Percentiles rank a stretch among this genome's conserved stretches.
Evolutionary conservation across 2,797 vertebrate genomes (phyloP).

Genomic region (Poecilia gillii): DNA sequence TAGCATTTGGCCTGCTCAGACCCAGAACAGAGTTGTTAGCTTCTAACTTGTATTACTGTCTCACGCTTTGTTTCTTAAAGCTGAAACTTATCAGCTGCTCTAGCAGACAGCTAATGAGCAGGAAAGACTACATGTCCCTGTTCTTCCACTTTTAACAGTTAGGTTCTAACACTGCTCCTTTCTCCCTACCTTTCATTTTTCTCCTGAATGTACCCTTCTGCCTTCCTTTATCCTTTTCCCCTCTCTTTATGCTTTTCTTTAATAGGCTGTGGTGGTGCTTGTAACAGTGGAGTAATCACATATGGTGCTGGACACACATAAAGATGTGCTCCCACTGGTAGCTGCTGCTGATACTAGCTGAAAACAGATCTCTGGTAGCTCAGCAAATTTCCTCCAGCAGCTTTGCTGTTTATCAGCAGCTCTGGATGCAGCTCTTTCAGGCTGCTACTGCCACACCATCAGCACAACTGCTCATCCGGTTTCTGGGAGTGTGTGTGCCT

Average conservation of each 20-base stretch:
- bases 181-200: conserved; percentile 59
- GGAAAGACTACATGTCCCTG: conserved; percentile 82
- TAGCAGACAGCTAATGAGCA: conserved; percentile 87
- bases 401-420: conserved; percentile 66
- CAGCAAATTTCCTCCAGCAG: conserved; percentile 87
- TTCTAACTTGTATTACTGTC: conserved; percentile 82
- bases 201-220: conserved; percentile 47
- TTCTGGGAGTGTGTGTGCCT: not conserved
- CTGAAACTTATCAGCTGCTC: conserved; percentile 87
- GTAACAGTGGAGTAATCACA: conserved; percentile 92
- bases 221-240: conserved; percentile 8
- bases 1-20: conserved; percentile 80
- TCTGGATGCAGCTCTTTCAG: conserved; percentile 83
- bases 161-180: conserved; percentile 59
- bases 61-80: conserved; percentile 90
- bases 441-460: conserved; percentile 80
- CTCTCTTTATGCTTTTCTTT: conserved; percentile 86
- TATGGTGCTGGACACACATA: conserved; percentile 89
- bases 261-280: conserved; percentile 88
- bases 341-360: conserved; percentile 97
- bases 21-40: conserved; percentile 59
- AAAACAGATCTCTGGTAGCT: conserved; percentile 93
- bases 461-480: not conserved
- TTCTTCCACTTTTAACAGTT: conserved; percentile 83
- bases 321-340: conserved; percentile 91